These are phyloP conservation scores for Choristoneura rosaceana DNA, from an alignment of 2,888 invertebrate species.

Conservation along the genomic window DNA sequence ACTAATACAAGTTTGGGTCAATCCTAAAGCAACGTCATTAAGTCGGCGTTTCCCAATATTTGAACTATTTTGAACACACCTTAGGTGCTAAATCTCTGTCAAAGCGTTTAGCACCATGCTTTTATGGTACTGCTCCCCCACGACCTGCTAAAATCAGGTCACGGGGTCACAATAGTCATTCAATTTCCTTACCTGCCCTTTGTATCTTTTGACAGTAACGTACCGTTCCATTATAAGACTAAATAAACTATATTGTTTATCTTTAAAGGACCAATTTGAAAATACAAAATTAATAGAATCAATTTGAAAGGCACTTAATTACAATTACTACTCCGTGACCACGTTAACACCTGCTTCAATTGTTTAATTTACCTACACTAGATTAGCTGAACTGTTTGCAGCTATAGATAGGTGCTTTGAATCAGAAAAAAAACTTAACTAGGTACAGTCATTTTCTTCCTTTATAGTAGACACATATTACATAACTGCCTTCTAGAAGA, in stretches of 20 bases:
- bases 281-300: neutral
- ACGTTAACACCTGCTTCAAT: too few relatives aligned
- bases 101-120: slow-evolving; percentile 1
- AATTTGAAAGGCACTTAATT: too few relatives aligned
- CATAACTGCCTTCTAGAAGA: neutral
- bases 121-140: slow-evolving; percentile 13
- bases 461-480: neutral
- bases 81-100: slow-evolving; percentile 9
- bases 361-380: too few relatives aligned
- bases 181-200: slow-evolving; percentile 14
- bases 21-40: slow-evolving; percentile 26
- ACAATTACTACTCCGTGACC: too few relatives aligned
- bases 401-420: too few relatives aligned
- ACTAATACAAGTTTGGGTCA: neutral
- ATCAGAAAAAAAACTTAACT: too few relatives aligned
- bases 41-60: slow-evolving; percentile 27
- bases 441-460: too few relatives aligned
- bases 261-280: neutral
- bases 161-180: slow-evolving; percentile 17
- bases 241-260: neutral
- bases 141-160: slow-evolving; percentile 32
- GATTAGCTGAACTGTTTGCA: too few relatives aligned
- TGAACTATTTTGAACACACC: slow-evolving; percentile 14
- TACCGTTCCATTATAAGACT: neutral
- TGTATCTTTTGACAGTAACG: slow-evolving; percentile 15